Base-by-base conservation (phyloP, 2,113 vertebrate species). In the Ia io region DNA sequence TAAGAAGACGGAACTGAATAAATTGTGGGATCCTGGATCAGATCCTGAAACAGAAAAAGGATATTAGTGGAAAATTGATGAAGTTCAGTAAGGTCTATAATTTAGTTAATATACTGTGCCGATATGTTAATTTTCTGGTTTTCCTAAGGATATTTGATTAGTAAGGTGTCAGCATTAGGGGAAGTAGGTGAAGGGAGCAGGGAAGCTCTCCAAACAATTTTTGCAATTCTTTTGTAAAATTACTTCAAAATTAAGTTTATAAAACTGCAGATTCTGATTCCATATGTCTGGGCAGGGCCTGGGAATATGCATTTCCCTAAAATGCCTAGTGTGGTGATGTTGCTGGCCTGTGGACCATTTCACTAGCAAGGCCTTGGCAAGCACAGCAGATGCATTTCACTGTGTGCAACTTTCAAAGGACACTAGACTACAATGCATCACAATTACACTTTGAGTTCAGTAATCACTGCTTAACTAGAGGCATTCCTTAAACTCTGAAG, bases 41-140 rank as follows among this genome's bases (percentile, higher is more conserved):
- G 51, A 85, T 42, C 79, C 84, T 91, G 35, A 91, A 93, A 95
- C 84, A 83, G 35, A 82, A 90, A 87, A 76, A 80, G 35, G 51
- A 35, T 6, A 9, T 70, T 42, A 88, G 61, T 44, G 51, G 65
- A 70, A 92, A 74, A 76, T 12, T 51, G 32, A 85, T 2, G n/a
- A 53, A 70, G 25, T 47, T 79, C 18, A 77, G 0, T 7, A 44
- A 47, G 10, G n/a, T 67, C 88, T 74, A 0, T 6, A 30, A 32
- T n/a, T 51, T 12, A 51, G 16, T 61, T 22, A 71, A n/a, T 0
- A 61, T 6, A 18, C 61, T 67, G 4, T 5, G 12, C 23, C 0
- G 1, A 35, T 61, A 61, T 2, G 30, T 11, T 4, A 35, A 42
- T 1, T 16, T 44, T 79, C 82, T 59, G 90, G 20, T 3, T 42